Percentiles rank a stretch among this genome's conserved stretches.
These are phyloP conservation scores for Empis livida DNA, from an alignment of 2,888 invertebrate genomes.

Conservation along the genomic window DNA sequence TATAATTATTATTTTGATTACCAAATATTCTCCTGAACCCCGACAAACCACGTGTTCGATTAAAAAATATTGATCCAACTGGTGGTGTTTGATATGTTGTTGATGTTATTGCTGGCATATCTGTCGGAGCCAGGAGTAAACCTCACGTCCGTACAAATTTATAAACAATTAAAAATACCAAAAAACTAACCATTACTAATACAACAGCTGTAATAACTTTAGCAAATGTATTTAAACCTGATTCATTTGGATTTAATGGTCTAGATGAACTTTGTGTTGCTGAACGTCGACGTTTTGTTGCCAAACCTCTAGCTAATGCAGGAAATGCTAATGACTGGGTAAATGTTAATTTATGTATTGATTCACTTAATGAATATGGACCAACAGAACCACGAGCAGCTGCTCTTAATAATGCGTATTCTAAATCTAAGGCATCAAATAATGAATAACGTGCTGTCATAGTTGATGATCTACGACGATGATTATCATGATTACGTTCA, in stretches of 20 bases:
- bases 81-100: conserved; percentile 8
- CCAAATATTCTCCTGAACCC: conserved; percentile 36
- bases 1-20: neutral
- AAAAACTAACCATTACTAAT: conserved; percentile 52
- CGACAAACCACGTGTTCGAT: conserved; percentile 19
- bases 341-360: conserved; percentile 58
- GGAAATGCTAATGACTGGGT: conserved; percentile 62
- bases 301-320: conserved; percentile 52
- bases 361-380: conserved; percentile 56
- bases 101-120: conserved; percentile 18
- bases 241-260: conserved; percentile 47
- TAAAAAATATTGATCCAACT: neutral
- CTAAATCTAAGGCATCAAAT: conserved; percentile 56
- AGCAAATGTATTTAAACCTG: conserved; percentile 55
- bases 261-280: conserved; percentile 39
- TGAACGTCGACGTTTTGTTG: conserved; percentile 46
- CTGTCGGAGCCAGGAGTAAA: conserved; percentile 53
- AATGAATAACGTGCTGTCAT: conserved; percentile 52
- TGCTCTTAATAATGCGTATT: conserved; percentile 53
- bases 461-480: conserved; percentile 44
- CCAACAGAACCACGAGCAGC: conserved; percentile 59
- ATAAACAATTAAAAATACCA: conserved; percentile 60
- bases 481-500: conserved; percentile 27
- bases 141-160: conserved; percentile 67
- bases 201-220: conserved; percentile 58